Base-by-base conservation (phyloP, 2,888 invertebrate genomes). In the Drosophila austrosaltans region DNA sequence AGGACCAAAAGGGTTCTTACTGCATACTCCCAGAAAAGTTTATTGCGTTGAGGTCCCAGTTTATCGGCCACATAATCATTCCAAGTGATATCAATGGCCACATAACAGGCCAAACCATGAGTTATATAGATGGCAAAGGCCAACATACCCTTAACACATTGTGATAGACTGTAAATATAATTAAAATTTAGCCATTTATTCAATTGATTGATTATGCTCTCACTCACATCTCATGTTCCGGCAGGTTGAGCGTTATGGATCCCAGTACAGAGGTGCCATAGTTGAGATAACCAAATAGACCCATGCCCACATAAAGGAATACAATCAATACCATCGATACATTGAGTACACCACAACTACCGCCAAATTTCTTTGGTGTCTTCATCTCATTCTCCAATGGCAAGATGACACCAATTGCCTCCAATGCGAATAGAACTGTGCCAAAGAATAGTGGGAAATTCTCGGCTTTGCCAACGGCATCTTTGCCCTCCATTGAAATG, bases 371-470 rank as follows among this genome's bases (percentile, higher is more conserved):
- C 81, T 94, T 94, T 0, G 98, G 98, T 0, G 95, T 95, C 91
- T 96, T 96, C 98, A 99, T 98, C 91, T 97, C 97, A 91, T 98
- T 98, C 92, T 98, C 98, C 80, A 99, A 91, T 0, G 99, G 86
- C 58, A 87, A 62, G n/a, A 97, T 96, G 92, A 97, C 96, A 62
- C 96, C 96, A 79, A 99, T 98, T 63, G 98, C 98, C 93, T 99
- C 99, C 84, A 99, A 94, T 0, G 99, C 97, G 91, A 98, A 99
- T 59, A 99, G 94, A 0, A 98, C 98, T 0, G 98, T 99, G 48
- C 99, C 98, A 91, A 99, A 98, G 93, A 97, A 99, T 1, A 99
- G 93, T 0, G 99, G 99, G 87, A 97, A 96, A 64, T 95, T 94
- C 39, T 93, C 92, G 2, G 95, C 90, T 7, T 94, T 93, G 0